A percentile compares a stretch with the other conserved stretches of the same genome.
Evolutionary conservation across 2,113 vertebrate genomes (phyloP).

Genomic region (Thermophis baileyi): DNA sequence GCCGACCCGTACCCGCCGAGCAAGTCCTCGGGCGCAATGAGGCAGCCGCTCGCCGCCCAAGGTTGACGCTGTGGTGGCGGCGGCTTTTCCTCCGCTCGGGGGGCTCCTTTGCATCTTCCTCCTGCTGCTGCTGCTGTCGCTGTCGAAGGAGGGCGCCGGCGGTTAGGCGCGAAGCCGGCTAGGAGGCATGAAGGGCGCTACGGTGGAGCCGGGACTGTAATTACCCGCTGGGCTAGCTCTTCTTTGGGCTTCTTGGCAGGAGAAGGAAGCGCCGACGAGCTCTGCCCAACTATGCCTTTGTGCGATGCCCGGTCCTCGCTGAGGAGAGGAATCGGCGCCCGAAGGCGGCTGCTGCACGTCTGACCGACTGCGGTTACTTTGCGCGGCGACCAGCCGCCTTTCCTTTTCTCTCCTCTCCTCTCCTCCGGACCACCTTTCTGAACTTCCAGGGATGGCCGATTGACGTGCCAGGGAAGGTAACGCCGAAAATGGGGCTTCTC

Average conservation of each 20-base stretch:
- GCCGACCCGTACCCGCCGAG: background rate
- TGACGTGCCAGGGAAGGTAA: conserved; percentile 21
- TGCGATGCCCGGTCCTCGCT: conserved; percentile 39
- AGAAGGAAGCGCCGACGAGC: background rate
- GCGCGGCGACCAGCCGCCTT: background rate
- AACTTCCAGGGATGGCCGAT: conserved; percentile 17
- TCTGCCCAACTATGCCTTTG: conserved; percentile 37
- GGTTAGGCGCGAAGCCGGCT: conserved; percentile 6
- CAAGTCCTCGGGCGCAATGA: background rate
- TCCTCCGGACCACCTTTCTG: background rate
- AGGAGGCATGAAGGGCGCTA: conserved; percentile 23
- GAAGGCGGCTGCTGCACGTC: background rate
- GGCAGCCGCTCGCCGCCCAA: background rate
- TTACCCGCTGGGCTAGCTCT: background rate
- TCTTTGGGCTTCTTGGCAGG: background rate
- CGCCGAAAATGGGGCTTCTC: background rate
- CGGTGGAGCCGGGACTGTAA: background rate
- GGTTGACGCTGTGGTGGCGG: background rate
- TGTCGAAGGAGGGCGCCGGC: conserved; percentile 16
- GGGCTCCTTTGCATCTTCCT: background rate
- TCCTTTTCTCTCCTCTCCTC: no score
- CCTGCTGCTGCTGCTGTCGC: background rate
- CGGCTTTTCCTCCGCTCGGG: background rate
- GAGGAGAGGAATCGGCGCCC: background rate
- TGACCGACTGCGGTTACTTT: conserved; percentile 5